Conservation (phyloP, 2,797 vertebrate genomes). For the Cyprinella venusta region DNA sequence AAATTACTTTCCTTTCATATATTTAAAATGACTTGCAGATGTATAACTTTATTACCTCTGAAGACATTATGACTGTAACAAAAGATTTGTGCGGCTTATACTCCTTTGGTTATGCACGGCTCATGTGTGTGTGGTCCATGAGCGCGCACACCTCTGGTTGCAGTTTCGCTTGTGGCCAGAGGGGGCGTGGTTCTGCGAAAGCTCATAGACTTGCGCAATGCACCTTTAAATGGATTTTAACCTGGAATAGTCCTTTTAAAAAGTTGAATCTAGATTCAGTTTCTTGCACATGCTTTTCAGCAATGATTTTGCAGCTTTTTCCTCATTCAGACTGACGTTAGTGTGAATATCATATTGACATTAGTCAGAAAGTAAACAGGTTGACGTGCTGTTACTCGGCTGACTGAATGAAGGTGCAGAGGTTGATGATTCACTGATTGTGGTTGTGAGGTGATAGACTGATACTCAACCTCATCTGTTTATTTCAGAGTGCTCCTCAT, state of each 20-base stretch:
- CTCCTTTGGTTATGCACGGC: too few species aligned
- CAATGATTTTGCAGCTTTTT: background rate
- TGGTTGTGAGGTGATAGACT: background rate
- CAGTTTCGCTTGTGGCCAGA: too few species aligned
- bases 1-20: too few species aligned
- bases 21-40: too few species aligned
- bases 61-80: too few species aligned
- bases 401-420: background rate
- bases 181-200: too few species aligned
- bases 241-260: background rate
- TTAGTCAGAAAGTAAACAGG: background rate
- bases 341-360: background rate
- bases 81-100: too few species aligned
- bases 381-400: background rate
- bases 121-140: too few species aligned
- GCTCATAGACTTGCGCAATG: too few species aligned
- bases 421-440: background rate
- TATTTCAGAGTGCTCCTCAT: constrained; percentile 8
- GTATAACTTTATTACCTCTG: too few species aligned
- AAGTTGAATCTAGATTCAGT: background rate
- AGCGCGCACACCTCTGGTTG: too few species aligned
- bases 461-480: background rate
- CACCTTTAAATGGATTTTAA: too few species aligned
- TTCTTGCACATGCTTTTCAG: background rate
- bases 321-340: background rate